Evolutionary conservation across 2,797 vertebrate genomes (phyloP).

Genomic region (Acipenser ruthenus): DNA sequence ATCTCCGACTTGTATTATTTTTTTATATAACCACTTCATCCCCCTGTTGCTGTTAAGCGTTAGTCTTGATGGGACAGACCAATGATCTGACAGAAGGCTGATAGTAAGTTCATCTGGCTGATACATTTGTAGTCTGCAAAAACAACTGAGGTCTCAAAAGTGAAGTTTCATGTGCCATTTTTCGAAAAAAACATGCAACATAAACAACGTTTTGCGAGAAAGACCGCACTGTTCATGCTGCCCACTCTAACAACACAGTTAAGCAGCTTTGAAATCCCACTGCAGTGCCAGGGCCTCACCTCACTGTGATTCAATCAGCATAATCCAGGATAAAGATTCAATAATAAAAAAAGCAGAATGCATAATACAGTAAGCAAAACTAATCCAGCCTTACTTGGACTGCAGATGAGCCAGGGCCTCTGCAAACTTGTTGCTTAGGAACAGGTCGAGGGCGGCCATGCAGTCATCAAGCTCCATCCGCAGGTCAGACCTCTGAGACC

Average conservation of each 20-base stretch:
- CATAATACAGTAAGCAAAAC: not conserved
- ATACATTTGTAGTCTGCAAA: too few relatives aligned
- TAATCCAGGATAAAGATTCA: not conserved
- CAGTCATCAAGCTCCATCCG: constrained; percentile 81
- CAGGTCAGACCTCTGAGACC: constrained; percentile 71
- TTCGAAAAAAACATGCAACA: too few relatives aligned
- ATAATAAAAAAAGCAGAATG: not conserved
- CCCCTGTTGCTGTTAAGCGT: too few relatives aligned
- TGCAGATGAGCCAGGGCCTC: constrained; percentile 76
- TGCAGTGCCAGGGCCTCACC: too few relatives aligned
- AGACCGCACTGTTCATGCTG: not conserved
- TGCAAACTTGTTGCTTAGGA: constrained; percentile 88
- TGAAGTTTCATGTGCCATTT: too few relatives aligned
- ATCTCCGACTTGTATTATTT: too few relatives aligned
- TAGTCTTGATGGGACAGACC: too few relatives aligned
- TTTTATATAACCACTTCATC: too few relatives aligned
- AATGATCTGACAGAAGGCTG: too few relatives aligned
- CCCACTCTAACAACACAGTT: not conserved
- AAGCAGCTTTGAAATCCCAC: not conserved
- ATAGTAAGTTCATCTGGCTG: too few relatives aligned
- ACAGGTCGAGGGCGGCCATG: constrained; percentile 86
- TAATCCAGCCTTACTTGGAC: constrained; percentile 63
- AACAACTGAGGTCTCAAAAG: too few relatives aligned
- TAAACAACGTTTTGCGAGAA: not conserved
- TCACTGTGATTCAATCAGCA: too few relatives aligned